phyloP scores from a whole-genome alignment of 2,888 invertebrate genomes.

The Limulus polyphemus region DNA sequence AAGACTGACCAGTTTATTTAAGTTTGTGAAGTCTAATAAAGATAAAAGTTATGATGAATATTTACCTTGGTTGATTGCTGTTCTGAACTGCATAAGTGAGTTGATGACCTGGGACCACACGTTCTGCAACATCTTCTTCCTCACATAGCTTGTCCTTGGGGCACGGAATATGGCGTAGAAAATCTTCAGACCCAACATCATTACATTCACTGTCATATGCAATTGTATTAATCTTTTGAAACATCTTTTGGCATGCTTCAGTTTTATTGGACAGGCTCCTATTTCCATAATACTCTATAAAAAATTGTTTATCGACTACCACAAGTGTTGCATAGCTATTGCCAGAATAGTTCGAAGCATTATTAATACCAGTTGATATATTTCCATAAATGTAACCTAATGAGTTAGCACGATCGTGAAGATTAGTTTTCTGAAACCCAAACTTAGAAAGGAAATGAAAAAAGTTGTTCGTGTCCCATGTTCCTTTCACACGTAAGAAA shows the following conservation, averaged over 20 bases:
- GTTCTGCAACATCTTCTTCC: slow-evolving; percentile 72
- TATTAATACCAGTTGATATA: slow-evolving; percentile 46
- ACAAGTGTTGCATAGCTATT: slow-evolving; percentile 51
- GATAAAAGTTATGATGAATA: slow-evolving; percentile 1
- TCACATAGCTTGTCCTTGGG: slow-evolving; percentile 56
- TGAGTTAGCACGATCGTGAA: slow-evolving; percentile 67
- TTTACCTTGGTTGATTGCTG: slow-evolving; percentile 71
- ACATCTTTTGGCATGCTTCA: slow-evolving; percentile 71
- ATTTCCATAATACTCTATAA: slow-evolving; percentile 78
- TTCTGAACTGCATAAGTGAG: slow-evolving; percentile 89
- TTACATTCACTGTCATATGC: slow-evolving; percentile 77
- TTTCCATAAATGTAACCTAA: slow-evolving; percentile 95
- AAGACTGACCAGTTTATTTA: too few species aligned
- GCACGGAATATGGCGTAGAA: slow-evolving; percentile 76
- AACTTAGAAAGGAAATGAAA: slow-evolving; percentile 58
- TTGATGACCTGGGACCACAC: slow-evolving; percentile 76
- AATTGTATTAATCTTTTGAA: slow-evolving; percentile 61
- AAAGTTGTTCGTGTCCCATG: slow-evolving; percentile 14
- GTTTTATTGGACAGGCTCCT: slow-evolving; percentile 49
- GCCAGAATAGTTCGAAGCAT: neutral
- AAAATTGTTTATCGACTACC: slow-evolving; percentile 76
- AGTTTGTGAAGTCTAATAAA: too few species aligned
- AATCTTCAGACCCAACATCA: slow-evolving; percentile 58
- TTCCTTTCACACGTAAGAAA: slow-evolving; percentile 14
- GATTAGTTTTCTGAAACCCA: slow-evolving; percentile 90